Evolutionary conservation across 2,797 vertebrate species (phyloP).

Genomic region (Gadopsis bispinosus): DNA sequence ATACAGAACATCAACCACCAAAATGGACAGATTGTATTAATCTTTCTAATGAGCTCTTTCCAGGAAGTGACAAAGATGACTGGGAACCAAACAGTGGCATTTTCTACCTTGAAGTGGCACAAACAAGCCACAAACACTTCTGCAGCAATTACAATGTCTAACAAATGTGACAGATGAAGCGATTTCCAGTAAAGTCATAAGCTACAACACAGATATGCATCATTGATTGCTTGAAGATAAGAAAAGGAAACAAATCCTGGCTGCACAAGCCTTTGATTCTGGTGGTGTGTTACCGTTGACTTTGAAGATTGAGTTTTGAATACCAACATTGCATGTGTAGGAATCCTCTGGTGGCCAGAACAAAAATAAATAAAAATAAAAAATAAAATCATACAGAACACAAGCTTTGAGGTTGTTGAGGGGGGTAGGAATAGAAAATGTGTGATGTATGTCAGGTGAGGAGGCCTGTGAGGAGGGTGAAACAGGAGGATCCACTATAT

Average conservation of each 20-base stretch:
- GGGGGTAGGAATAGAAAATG: conserved; percentile 61
- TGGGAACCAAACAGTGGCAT: background rate
- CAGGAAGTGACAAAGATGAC: background rate
- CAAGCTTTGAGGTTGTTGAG: conserved; percentile 46
- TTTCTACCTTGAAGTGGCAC: background rate
- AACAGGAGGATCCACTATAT: conserved; percentile 52
- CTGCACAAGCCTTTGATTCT: conserved; percentile 17
- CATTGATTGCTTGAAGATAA: conserved; percentile 8
- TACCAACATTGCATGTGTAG: conserved; percentile 32
- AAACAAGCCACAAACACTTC: background rate
- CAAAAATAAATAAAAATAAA: conserved; percentile 18
- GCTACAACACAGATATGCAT: background rate
- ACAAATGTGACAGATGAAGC: background rate
- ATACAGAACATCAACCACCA: background rate
- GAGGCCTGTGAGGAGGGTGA: conserved; percentile 44
- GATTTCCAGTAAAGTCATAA: background rate
- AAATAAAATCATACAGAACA: conserved; percentile 26
- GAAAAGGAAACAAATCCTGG: conserved; percentile 53
- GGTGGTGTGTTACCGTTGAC: background rate
- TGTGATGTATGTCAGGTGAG: conserved; percentile 49
- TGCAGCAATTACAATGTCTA: background rate
- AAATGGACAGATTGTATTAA: background rate
- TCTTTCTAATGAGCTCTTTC: background rate
- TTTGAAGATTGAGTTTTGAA: conserved; percentile 25
- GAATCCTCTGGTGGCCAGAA: conserved; percentile 40